A percentile compares a stretch with the other conserved stretches of the same genome.
Evolutionary conservation across 2,113 vertebrate genomes (phyloP).

Genomic region (Gracilinanus agilis): DNA sequence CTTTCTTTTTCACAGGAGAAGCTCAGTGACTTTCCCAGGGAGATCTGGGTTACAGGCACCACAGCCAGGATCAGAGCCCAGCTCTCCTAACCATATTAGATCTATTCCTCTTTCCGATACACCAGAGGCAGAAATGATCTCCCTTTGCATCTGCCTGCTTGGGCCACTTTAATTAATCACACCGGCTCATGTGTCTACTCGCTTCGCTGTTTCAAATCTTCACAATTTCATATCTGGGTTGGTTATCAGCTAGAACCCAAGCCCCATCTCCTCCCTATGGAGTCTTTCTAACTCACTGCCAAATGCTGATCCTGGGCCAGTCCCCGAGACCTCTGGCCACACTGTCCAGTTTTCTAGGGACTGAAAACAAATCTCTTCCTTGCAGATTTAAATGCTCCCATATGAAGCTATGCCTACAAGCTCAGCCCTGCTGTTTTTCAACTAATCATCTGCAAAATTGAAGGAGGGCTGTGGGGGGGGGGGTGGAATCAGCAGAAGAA

Average conservation of each 20-base stretch:
- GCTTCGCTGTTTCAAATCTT: not conserved
- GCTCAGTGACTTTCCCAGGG: fast-evolving
- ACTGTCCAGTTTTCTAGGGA: slow-evolving; percentile 45
- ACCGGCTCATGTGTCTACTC: slow-evolving; percentile 8
- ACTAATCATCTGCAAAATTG: slow-evolving; percentile 69
- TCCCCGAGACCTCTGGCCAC: not conserved
- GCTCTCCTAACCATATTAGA: fast-evolving
- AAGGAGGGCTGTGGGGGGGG: not conserved
- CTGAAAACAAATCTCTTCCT: not conserved
- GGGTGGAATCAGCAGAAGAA: slow-evolving; percentile 15
- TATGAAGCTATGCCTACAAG: not conserved
- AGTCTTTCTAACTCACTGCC: slow-evolving; percentile 8
- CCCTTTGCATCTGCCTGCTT: not conserved
- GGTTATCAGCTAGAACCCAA: not conserved
- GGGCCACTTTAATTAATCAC: not conserved
- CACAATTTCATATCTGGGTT: not conserved
- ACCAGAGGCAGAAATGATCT: not conserved
- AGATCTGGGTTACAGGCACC: too few relatives aligned
- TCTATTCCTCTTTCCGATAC: fast-evolving
- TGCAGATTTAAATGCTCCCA: slow-evolving; percentile 41
- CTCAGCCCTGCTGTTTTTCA: slow-evolving; percentile 67
- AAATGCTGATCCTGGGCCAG: slow-evolving; percentile 34
- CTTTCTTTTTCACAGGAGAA: not conserved
- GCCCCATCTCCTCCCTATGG: not conserved
- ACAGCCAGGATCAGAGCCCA: not conserved